A percentile compares a stretch with the other conserved stretches of the same genome.
Evolutionary conservation across 2,888 invertebrate genomes (phyloP).

Genomic region (Drosophila tanythrix): DNA sequence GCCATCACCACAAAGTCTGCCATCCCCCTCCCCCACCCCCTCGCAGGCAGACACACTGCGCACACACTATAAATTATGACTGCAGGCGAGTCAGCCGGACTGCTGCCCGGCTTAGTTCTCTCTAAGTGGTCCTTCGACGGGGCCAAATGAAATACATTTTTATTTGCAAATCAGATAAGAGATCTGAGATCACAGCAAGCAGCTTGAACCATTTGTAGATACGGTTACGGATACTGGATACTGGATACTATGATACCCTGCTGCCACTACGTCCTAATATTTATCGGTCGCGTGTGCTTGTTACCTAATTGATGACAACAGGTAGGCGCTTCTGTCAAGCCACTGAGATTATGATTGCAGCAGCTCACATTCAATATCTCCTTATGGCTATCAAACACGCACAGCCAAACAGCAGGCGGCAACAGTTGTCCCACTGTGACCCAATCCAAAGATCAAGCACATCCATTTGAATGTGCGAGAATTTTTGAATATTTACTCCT

Average conservation of each 20-base stretch:
- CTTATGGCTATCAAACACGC: slow-evolving; percentile 70
- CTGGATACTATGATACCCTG: slow-evolving; percentile 13
- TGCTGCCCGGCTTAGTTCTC: slow-evolving; percentile 17
- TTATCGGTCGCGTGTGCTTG: slow-evolving; percentile 83
- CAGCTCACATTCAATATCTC: slow-evolving; percentile 34
- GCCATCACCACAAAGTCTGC: slow-evolving; percentile 44
- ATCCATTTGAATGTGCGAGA: slow-evolving; percentile 3
- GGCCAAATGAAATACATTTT: slow-evolving; percentile 69
- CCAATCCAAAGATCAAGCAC: slow-evolving; percentile 7
- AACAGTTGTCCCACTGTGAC: slow-evolving; percentile 30
- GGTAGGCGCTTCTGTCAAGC: slow-evolving; percentile 83
- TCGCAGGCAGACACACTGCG: slow-evolving; percentile 29
- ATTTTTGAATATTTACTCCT: not conserved
- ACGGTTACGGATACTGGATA: slow-evolving; percentile 28
- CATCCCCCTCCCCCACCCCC: not conserved
- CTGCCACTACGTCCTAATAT: slow-evolving; percentile 50
- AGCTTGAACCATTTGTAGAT: slow-evolving; percentile 52
- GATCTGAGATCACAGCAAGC: slow-evolving; percentile 58
- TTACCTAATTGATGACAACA: slow-evolving; percentile 84
- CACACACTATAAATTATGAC: slow-evolving; percentile 69
- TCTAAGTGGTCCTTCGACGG: slow-evolving; percentile 31
- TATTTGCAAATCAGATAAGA: slow-evolving; percentile 78
- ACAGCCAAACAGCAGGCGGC: slow-evolving; percentile 63
- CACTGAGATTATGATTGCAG: slow-evolving; percentile 44
- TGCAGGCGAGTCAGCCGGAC: slow-evolving; percentile 23